Evolutionary conservation across 2,113 vertebrate species (phyloP), one percentile per base, ranked within the genome.

Genomic region (Diphyllodes magnificus): DNA sequence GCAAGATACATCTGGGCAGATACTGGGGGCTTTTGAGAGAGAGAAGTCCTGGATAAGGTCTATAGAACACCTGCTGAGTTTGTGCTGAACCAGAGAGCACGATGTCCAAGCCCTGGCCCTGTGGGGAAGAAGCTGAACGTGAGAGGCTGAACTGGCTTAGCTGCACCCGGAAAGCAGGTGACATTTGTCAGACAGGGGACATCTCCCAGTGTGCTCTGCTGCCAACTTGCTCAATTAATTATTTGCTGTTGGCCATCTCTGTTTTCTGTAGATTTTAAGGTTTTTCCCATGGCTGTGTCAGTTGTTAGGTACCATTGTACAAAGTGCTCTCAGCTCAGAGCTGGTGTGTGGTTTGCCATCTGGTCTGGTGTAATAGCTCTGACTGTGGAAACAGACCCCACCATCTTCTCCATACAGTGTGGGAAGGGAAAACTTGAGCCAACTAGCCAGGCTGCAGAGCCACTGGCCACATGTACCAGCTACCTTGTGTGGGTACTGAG

Each of bases 71-170:
- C 30, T 40, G 42, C 28, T 54, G 35, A 64, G 25, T 68, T 92
- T 92, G 25, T 63, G 51, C 45, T 71, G 39, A 40, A 47, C 16
- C 33, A 64, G 39, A 63, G 14, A 50, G n/a, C 15, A 10, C 12
- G 31, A 61, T 72, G 51, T 70, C 31, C 6, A 4, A 57, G 19
- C 30, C 39, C 70, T 54, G 33, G 57, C 27, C 47, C 31, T 0
- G 0, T 2, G 15, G 13, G 25, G 39, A 79, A 20, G 39, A 56
- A 77, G 39, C 33, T 2, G 1, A 73, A 42, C 2, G 1, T 44
- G 22, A 42, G 44, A 91, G 28, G 28, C 61, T 76, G 22, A 63
- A 54, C 57, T 54, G 57, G 44, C 27, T 64, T 47, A 64, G 57
- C 68, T 83, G 50, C 81, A 31, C 49, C 28, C 49, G 49, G 68